Evolutionary conservation across 2,888 invertebrate species (phyloP), one percentile per base, ranked within the genome.

Genomic region (Hyalella azteca): DNA sequence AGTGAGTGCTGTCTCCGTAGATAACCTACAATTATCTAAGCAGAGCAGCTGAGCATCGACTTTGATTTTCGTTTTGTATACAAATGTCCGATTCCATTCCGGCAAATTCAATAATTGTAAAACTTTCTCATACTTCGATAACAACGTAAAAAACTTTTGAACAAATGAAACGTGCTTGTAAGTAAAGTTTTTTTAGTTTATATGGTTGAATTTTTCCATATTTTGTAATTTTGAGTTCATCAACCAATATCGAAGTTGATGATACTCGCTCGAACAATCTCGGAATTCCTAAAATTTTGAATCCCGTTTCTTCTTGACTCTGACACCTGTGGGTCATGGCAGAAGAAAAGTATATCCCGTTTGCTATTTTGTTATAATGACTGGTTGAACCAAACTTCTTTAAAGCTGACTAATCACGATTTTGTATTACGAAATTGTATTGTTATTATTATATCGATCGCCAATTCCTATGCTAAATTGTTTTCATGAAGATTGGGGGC

Each of bases 31-130:
- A 36, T n/a, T 32, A 32, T 66, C 32, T 29, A n/a, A 29, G 9
- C 36, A 32, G 66, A 32, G 32, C 66, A 66, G 66, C 66, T 66
- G 66, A 66, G 66, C 66, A 66, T 66, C 66, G 66, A 66, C 66
- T 36, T 66, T 19, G 32, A 45, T 66, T 2, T 32, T n/a, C 36
- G 32, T 19, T 66, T 66, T 66, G 66, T 66, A 66, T 66, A 66
- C 66, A 66, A 66, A 66, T 36, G 29, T 66, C 22, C 66, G 66
- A 66, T 66, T 66, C 66, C 66, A 45, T 19, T 36, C 5, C 4
- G 36, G 9, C 22, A 22, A 29, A 11, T 0, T 54, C 29, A 54
- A 54, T 13, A 22, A 26, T 26, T 22, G 4, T 11, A 0, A 9
- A 26, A 26, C 2, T 26, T 2, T n/a, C 26, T 26, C 3, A 26